A percentile compares a stretch with the other conserved stretches of the same genome.
Conservation (phyloP, 2,797 vertebrate species). For the Manis javanica region DNA sequence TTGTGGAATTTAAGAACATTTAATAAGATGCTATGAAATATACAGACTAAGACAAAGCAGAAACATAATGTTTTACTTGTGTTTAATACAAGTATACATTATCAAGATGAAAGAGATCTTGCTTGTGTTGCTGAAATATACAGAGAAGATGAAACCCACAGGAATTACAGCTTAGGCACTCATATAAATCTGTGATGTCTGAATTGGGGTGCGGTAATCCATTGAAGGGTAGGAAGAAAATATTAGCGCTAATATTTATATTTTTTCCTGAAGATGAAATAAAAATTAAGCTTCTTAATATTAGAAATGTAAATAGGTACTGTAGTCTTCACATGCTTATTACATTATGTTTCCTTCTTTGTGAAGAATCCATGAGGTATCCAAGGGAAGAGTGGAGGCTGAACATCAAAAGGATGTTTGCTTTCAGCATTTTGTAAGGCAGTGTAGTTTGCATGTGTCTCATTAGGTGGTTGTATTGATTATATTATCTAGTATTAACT, state of each 20-base stretch:
- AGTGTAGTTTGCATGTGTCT: background rate
- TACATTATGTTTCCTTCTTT: background rate
- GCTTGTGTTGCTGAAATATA: background rate
- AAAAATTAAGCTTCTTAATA: background rate
- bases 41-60: background rate
- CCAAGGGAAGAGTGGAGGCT: too few relatives aligned
- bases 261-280: background rate
- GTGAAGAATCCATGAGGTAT: background rate
- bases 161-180: background rate
- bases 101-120: background rate
- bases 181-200: background rate
- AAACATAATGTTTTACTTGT: background rate
- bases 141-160: background rate
- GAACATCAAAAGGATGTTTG: background rate
- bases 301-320: background rate
- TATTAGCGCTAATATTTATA: background rate
- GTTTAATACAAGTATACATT: background rate
- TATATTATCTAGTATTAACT: background rate
- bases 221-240: background rate
- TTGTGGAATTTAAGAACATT: background rate
- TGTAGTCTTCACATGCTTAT: background rate
- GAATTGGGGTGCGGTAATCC: background rate
- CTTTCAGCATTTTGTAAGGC: background rate
- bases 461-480: background rate
- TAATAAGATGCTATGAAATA: constrained; percentile 33